Evolutionary conservation across 2,888 invertebrate species (phyloP).

Genomic region (Clanis bilineata): DNA sequence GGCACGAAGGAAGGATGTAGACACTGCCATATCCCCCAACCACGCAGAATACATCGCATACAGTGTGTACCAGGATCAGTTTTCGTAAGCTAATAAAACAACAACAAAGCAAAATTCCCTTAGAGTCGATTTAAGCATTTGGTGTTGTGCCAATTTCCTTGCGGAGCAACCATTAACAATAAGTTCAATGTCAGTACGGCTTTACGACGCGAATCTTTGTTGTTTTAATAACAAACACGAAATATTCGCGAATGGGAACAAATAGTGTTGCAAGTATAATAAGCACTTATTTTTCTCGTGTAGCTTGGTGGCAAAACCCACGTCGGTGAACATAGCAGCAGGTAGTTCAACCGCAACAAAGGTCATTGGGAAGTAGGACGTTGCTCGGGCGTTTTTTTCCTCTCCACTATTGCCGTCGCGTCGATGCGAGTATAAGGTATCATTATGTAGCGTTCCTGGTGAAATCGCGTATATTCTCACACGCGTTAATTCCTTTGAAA

Average conservation of each 20-base stretch:
- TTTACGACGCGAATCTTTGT: conserved; percentile 33
- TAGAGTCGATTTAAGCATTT: conserved; percentile 44
- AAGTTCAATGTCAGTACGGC: conserved; percentile 68
- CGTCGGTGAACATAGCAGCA: conserved; percentile 26
- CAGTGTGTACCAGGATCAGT: not conserved
- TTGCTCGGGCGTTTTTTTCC: conserved; percentile 68
- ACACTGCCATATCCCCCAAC: too few relatives aligned
- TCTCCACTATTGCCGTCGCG: conserved; percentile 66
- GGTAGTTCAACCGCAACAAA: conserved; percentile 54
- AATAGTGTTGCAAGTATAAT: not conserved
- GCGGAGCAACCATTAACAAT: conserved; percentile 42
- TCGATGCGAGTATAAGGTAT: conserved; percentile 77
- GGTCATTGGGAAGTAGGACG: conserved; percentile 76
- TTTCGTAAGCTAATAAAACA: not conserved
- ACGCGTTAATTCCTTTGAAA: conserved; percentile 70
- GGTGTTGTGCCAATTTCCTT: conserved; percentile 69
- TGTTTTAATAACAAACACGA: conserved; percentile 20
- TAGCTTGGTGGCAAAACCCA: not conserved
- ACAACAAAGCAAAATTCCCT: conserved; percentile 24
- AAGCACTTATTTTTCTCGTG: not conserved
- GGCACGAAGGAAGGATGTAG: too few relatives aligned
- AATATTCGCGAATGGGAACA: conserved; percentile 3
- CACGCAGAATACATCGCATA: not conserved
- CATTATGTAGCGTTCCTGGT: conserved; percentile 66
- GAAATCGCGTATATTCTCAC: conserved; percentile 74